Evolutionary conservation across 2,113 vertebrate genomes (phyloP).

Genomic region (Catharus bicknelli): DNA sequence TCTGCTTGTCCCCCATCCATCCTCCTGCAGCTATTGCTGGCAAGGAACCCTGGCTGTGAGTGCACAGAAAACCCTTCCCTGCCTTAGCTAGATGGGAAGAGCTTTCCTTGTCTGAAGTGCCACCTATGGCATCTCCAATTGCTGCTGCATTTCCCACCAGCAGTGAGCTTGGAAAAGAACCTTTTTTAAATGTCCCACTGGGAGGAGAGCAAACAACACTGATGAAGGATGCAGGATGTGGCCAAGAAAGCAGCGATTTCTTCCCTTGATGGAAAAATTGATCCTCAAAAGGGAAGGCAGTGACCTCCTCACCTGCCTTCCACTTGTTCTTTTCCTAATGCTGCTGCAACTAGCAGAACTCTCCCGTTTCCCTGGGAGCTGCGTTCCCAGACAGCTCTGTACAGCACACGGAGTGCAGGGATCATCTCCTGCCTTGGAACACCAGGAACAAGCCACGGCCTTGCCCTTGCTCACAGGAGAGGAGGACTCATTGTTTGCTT

Average conservation of each 20-base stretch:
- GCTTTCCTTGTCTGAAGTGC: neutral
- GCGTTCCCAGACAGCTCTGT: neutral
- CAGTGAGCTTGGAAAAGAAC: neutral
- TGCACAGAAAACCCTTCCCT: neutral
- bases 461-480: neutral
- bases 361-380: neutral
- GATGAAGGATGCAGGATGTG: fast-evolving
- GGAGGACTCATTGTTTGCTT: neutral
- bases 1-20: neutral
- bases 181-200: neutral
- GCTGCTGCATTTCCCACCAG: neutral
- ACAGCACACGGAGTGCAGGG: neutral
- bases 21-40: neutral
- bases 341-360: neutral
- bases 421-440: neutral
- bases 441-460: fast-evolving
- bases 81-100: neutral
- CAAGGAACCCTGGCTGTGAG: neutral
- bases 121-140: neutral
- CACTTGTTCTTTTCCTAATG: neutral
- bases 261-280: neutral
- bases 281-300: neutral
- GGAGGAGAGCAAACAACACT: neutral
- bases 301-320: neutral
- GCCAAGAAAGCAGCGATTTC: neutral